Conservation (phyloP, 2,797 vertebrate species). For the Crenuchus spilurus region DNA sequence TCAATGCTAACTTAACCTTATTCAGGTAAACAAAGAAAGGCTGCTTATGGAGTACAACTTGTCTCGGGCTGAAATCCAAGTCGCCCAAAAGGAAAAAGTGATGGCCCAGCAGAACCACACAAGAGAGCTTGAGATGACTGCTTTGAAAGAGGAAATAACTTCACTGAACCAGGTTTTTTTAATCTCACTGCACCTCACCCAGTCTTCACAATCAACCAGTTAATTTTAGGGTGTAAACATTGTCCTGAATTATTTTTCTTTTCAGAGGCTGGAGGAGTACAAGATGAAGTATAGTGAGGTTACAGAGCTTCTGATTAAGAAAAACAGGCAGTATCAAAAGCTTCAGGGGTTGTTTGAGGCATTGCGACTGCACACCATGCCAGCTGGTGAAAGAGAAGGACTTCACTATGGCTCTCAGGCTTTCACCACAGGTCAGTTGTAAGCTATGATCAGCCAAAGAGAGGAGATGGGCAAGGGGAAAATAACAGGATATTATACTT, state of each 20-base stretch:
- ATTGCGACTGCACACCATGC: slow-evolving; percentile 82
- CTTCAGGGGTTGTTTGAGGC: slow-evolving; percentile 89
- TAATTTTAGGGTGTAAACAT: background rate
- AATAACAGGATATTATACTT: no score
- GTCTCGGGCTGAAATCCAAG: slow-evolving; percentile 81
- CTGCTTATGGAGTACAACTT: slow-evolving; percentile 88
- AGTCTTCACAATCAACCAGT: no score
- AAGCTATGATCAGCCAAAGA: background rate
- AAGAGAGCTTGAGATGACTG: slow-evolving; percentile 83
- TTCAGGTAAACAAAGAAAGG: slow-evolving; percentile 87
- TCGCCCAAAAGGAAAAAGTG: slow-evolving; percentile 89
- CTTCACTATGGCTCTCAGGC: slow-evolving; percentile 38
- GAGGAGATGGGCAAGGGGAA: no score
- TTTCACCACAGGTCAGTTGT: slow-evolving; percentile 58
- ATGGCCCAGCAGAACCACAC: slow-evolving; percentile 87
- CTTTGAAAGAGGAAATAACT: slow-evolving; percentile 84
- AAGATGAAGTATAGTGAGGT: slow-evolving; percentile 90
- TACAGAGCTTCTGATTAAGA: slow-evolving; percentile 88
- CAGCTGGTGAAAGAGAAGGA: slow-evolving; percentile 69
- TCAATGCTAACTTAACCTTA: background rate
- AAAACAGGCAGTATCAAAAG: slow-evolving; percentile 89
- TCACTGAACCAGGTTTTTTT: slow-evolving; percentile 75
- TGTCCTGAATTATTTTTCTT: background rate
- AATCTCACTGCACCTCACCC: background rate
- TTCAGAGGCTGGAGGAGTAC: slow-evolving; percentile 88